Percentiles rank a stretch among this genome's conserved stretches.
Conservation (phyloP, 2,888 invertebrate species). For the Torymus auratus region DNA sequence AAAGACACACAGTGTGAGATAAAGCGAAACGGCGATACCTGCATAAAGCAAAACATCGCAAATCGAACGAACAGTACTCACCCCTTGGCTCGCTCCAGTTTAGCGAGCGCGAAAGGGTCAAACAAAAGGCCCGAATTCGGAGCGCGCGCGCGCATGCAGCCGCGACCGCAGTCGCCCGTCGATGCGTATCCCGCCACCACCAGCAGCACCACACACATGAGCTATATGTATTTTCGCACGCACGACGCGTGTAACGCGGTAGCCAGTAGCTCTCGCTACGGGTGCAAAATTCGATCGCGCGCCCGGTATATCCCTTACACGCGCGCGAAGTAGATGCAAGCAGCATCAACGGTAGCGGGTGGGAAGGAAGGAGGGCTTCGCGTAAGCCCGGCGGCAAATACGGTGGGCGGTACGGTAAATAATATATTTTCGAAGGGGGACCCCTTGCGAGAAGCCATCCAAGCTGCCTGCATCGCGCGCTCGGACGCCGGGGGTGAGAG, state of each 20-base stretch:
- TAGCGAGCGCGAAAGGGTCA: neutral
- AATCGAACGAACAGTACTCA: too few species aligned
- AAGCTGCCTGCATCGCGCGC: conserved; percentile 43
- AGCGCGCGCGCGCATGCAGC: too few species aligned
- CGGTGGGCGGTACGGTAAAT: conserved; percentile 66
- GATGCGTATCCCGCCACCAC: too few species aligned
- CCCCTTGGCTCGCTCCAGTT: neutral
- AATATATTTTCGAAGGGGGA: conserved; percentile 64
- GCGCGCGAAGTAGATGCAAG: conserved; percentile 12
- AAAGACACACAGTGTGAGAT: too few species aligned
- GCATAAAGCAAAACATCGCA: too few species aligned
- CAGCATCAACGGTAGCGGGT: neutral
- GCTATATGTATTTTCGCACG: neutral
- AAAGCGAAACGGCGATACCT: too few species aligned
- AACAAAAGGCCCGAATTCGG: neutral
- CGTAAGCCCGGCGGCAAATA: conserved; percentile 61
- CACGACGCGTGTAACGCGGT: conserved; percentile 44
- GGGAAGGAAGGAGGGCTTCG: conserved; percentile 43
- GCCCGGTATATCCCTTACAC: conserved; percentile 36
- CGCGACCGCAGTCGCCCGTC: too few species aligned
- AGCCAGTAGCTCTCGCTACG: conserved; percentile 1
- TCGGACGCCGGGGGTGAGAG: too few species aligned
- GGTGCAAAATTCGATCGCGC: conserved; percentile 48
- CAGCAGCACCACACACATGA: too few species aligned
- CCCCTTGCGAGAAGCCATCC: conserved; percentile 56